Percentiles rank a stretch among this genome's conserved stretches.
phyloP scores from a whole-genome alignment of 1,140 invertebrate species.

The Venturia canescens region DNA sequence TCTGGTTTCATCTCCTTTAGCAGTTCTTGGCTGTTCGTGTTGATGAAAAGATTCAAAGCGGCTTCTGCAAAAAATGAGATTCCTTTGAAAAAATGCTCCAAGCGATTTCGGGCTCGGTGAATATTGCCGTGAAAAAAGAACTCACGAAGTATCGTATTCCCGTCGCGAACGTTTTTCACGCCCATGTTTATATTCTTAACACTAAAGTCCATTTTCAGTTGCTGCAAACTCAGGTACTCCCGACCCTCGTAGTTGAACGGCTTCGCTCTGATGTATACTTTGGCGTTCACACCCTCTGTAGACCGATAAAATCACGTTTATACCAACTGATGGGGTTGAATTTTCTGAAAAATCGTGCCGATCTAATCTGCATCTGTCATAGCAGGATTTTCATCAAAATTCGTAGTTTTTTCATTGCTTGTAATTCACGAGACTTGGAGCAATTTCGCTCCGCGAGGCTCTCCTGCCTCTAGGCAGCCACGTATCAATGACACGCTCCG shows the following conservation, averaged over 20 bases:
- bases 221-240: constrained; percentile 82
- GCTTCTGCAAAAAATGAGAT: constrained; percentile 79
- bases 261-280: constrained; percentile 86
- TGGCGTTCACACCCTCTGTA: constrained; percentile 88
- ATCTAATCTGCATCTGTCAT: too few relatives aligned
- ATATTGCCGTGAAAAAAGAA: constrained; percentile 36
- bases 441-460: too few relatives aligned
- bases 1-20: constrained; percentile 92
- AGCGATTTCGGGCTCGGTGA: background rate
- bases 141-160: constrained; percentile 87
- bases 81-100: background rate
- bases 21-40: constrained; percentile 88
- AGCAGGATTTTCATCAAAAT: too few relatives aligned
- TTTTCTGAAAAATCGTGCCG: too few relatives aligned
- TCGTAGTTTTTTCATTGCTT: too few relatives aligned
- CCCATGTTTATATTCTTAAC: constrained; percentile 89
- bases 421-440: too few relatives aligned
- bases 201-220: constrained; percentile 89
- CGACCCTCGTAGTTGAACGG: constrained; percentile 79
- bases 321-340: background rate
- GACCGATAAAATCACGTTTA: constrained; percentile 47
- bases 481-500: too few relatives aligned
- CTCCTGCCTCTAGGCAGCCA: too few relatives aligned
- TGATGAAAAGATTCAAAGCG: constrained; percentile 90
- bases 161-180: constrained; percentile 87